These are phyloP conservation scores for Gastracanthus pulcherrimus DNA, from an alignment of 2,888 invertebrate genomes.

Conservation along the genomic window DNA sequence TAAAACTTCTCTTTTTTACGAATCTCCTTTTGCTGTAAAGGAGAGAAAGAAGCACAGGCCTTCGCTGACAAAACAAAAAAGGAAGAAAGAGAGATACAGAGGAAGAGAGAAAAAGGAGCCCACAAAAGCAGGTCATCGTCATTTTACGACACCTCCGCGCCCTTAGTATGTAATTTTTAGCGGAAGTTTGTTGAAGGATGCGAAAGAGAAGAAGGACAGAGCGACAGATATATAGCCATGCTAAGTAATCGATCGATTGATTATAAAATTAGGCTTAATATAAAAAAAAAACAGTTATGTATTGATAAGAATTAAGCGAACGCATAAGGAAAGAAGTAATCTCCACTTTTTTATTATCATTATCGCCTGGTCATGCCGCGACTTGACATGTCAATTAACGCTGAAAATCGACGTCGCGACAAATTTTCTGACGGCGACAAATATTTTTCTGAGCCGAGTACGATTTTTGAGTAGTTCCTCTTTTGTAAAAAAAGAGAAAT, in stretches of 20 bases:
- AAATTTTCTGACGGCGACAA: constrained; percentile 11
- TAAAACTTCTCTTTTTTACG: constrained; percentile 50
- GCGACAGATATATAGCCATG: constrained; percentile 28
- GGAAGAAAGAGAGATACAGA: background rate
- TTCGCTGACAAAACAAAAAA: constrained; percentile 42
- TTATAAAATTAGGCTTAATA: constrained; percentile 61
- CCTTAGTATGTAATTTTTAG: constrained; percentile 51
- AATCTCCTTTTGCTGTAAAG: constrained; percentile 13
- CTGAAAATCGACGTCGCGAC: constrained; percentile 51
- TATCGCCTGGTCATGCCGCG: constrained; percentile 17
- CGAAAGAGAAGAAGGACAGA: background rate
- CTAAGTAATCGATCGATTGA: constrained; percentile 48
- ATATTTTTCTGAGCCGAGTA: constrained; percentile 37
- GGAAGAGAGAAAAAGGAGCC: constrained; percentile 6
- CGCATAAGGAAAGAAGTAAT: constrained; percentile 50
- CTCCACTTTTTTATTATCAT: constrained; percentile 55
- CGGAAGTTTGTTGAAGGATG: constrained; percentile 34
- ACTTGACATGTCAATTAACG: constrained; percentile 58
- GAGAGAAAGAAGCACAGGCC: constrained; percentile 28
- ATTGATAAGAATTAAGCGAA: constrained; percentile 53
- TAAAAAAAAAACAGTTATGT: constrained; percentile 50
- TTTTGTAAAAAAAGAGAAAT: constrained; percentile 2
- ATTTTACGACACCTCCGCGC: constrained; percentile 46
- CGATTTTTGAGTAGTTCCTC: constrained; percentile 17
- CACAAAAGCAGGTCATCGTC: constrained; percentile 42